phyloP scores from a whole-genome alignment of 92 coral and sea anemone genomes.

The Pocillopora grandis region DNA sequence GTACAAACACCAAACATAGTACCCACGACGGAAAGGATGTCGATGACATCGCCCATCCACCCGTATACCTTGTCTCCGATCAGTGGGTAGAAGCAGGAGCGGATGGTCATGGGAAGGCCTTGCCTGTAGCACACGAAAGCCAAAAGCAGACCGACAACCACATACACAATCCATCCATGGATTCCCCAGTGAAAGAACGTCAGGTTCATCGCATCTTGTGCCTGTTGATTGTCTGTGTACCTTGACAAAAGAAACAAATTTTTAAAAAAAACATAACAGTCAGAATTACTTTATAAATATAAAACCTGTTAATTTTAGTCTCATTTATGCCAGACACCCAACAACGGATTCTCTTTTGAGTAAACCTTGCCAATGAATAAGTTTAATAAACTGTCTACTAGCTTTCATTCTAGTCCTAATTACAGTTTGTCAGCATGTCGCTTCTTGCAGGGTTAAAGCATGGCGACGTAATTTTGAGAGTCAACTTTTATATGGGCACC shows the following conservation, averaged over 20 bases:
- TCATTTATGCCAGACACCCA: too few species aligned
- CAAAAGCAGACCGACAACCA: constrained; percentile 83
- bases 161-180: constrained; percentile 95
- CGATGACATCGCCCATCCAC: constrained; percentile 83
- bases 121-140: constrained; percentile 78
- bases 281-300: not conserved
- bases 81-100: constrained; percentile 89
- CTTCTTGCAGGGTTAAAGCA: too few species aligned
- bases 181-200: constrained; percentile 95
- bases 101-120: constrained; percentile 90
- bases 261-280: not conserved
- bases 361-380: too few species aligned
- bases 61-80: constrained; percentile 84
- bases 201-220: constrained; percentile 90
- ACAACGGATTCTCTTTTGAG: too few species aligned
- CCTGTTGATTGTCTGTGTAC: constrained; percentile 82
- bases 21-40: constrained; percentile 78
- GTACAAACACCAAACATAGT: constrained; percentile 97
- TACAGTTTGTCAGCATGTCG: too few species aligned
- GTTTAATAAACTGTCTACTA: too few species aligned
- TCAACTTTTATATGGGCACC: too few species aligned
- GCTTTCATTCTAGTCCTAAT: too few species aligned
- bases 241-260: not conserved
- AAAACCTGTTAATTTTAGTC: not conserved
- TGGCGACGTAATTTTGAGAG: too few species aligned